A percentile compares a stretch with the other conserved stretches of the same genome.
phyloP scores from a whole-genome alignment of 2,888 invertebrate species.

The Eugnorisma glareosa region DNA sequence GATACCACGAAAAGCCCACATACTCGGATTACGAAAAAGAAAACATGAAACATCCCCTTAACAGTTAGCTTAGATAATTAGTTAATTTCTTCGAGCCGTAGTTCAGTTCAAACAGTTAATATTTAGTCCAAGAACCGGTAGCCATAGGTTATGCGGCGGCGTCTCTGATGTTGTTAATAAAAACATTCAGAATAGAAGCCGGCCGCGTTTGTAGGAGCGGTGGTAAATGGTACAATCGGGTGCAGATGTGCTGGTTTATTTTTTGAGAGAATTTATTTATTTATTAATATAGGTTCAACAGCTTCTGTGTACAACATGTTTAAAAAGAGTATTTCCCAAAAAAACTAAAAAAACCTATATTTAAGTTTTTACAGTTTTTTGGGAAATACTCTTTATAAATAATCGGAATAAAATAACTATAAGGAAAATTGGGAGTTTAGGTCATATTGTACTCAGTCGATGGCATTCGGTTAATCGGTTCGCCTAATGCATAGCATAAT shows the following conservation, averaged over 20 bases:
- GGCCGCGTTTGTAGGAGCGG: slow-evolving; percentile 42
- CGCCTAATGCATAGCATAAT: too few species aligned
- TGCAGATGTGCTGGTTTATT: background rate
- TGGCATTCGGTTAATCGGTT: too few species aligned
- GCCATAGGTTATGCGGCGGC: slow-evolving; percentile 54
- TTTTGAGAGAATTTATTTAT: too few species aligned
- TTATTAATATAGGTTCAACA: too few species aligned
- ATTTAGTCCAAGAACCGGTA: slow-evolving; percentile 49
- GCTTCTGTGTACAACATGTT: too few species aligned
- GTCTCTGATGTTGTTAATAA: slow-evolving; percentile 59
- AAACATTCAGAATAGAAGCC: slow-evolving; percentile 61
- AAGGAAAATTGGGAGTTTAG: too few species aligned
- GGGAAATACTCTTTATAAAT: too few species aligned
- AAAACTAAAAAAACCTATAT: too few species aligned
- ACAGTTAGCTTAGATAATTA: slow-evolving; percentile 26
- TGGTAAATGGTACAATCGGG: slow-evolving; percentile 56
- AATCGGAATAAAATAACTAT: too few species aligned
- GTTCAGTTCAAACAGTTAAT: slow-evolving; percentile 56
- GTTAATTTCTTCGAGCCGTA: slow-evolving; percentile 37
- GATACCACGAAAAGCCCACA: background rate
- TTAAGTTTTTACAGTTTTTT: too few species aligned
- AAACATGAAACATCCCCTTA: slow-evolving; percentile 7
- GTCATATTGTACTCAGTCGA: too few species aligned
- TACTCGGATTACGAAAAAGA: background rate
- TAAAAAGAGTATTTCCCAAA: too few species aligned